Conservation (phyloP, 2,888 invertebrate genomes). For the Agrilus biguttatus region DNA sequence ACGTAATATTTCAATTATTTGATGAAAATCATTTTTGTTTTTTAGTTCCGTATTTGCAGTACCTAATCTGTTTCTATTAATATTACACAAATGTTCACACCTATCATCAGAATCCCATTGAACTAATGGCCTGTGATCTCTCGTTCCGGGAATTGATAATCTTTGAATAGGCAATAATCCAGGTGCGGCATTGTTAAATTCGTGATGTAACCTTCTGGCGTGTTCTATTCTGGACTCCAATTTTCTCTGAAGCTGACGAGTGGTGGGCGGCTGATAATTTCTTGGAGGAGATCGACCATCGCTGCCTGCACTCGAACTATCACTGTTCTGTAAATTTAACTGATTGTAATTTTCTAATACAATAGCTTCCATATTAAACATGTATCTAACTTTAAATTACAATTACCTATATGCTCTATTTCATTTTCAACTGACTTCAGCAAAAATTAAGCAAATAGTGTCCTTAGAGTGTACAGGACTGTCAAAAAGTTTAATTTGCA, state of each 20-base stretch:
- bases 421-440: too few species aligned
- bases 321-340: constrained; percentile 20
- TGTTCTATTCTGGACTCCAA: constrained; percentile 32
- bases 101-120: constrained; percentile 44
- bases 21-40: too few species aligned
- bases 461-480: too few species aligned
- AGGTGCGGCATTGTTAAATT: constrained; percentile 26
- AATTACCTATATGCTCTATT: too few species aligned
- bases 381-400: too few species aligned
- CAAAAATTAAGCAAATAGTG: too few species aligned
- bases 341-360: neutral
- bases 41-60: too few species aligned
- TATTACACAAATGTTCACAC: constrained; percentile 14
- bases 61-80: too few species aligned
- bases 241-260: constrained; percentile 26
- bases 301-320: constrained; percentile 27
- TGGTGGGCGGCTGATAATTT: constrained; percentile 15
- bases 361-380: too few species aligned
- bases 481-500: too few species aligned
- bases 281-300: constrained; percentile 21
- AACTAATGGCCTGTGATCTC: constrained; percentile 41
- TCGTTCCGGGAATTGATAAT: constrained; percentile 33
- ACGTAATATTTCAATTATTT: too few species aligned
- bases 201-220: constrained; percentile 31
- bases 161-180: constrained; percentile 36